These are phyloP conservation scores for Corythucha ciliata DNA, from an alignment of 2,888 invertebrate species.

Conservation along the genomic window DNA sequence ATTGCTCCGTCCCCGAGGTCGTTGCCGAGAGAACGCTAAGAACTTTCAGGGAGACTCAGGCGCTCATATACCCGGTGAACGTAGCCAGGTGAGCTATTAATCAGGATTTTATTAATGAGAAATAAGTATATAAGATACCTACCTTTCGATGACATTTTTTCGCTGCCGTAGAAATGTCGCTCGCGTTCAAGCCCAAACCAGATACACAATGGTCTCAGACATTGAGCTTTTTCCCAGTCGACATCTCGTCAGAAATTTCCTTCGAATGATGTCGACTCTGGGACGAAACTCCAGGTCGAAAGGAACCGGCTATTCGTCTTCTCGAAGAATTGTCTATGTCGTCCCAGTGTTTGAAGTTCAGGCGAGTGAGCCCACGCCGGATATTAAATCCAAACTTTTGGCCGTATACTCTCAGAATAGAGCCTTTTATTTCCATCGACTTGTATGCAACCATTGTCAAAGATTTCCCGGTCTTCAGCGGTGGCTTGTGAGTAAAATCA, in stretches of 20 bases:
- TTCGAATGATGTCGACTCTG: slow-evolving; percentile 49
- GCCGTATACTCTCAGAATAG: slow-evolving; percentile 47
- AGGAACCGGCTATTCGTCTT: slow-evolving; percentile 12
- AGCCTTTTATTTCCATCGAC: slow-evolving; percentile 58
- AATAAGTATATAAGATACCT: too few species aligned
- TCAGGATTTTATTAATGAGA: too few species aligned
- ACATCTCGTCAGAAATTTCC: slow-evolving; percentile 51
- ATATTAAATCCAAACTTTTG: slow-evolving; percentile 50
- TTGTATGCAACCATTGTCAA: slow-evolving; percentile 62
- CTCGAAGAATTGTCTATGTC: slow-evolving; percentile 52
- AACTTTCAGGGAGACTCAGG: slow-evolving; percentile 33
- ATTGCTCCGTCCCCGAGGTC: slow-evolving; percentile 44
- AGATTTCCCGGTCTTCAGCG: slow-evolving; percentile 61
- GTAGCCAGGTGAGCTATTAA: too few species aligned
- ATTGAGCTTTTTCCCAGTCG: slow-evolving; percentile 62
- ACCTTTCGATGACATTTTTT: too few species aligned
- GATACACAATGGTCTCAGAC: slow-evolving; percentile 58
- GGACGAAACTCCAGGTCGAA: slow-evolving; percentile 44
- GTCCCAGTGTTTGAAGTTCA: slow-evolving; percentile 64
- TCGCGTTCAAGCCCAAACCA: slow-evolving; percentile 52
- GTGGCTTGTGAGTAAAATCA: slow-evolving; percentile 45
- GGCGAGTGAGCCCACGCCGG: slow-evolving; percentile 50
- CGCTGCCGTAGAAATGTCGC: too few species aligned
- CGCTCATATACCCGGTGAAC: slow-evolving; percentile 59
- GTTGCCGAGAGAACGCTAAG: slow-evolving; percentile 36